Base-by-base conservation (phyloP, 2,888 invertebrate genomes). In the Diaprepes abbreviatus region DNA sequence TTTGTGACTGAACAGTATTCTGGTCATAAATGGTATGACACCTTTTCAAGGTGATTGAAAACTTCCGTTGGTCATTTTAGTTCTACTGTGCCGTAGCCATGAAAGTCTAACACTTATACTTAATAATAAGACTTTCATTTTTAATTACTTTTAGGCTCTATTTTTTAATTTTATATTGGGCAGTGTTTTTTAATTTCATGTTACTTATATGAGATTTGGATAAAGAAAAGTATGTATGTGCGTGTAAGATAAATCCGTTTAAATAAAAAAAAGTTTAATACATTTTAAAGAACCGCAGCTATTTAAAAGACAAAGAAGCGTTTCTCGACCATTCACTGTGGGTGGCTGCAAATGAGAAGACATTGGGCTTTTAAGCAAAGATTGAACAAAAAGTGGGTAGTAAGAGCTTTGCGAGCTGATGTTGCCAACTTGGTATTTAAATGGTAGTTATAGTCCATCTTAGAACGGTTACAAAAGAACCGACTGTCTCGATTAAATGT, bases 271-370 rank as follows among this genome's bases (percentile, higher is more conserved):
- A 54, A 54, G 38, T 38, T 16, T 16, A 38, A 16, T 38, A 14
- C 14, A 38, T 38, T 38, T 38, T 16, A 38, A 38, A 38, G 16
- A 38, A 38, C 38, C 38, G 38, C 38, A 33, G 54, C 54, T 54
- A 45, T 60, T 60, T 60, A 54, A 60, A 60, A 67, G 62, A 67
- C 67, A 67, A 67, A 67, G 67, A 63, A 63, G 57, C 68, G 57
- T 68, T 58, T 57, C 63, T 31, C 60, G 52, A 52, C 36, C 58
- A 24, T 58, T 67, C 66, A 60, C 60, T 43, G 66, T 67, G 66
- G 67, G 67, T 68, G 67, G 67, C 67, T 62, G 67, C 55, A 62
- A 68, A 68, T 68, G 67, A 67, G 67, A 67, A 58, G 67, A 62
- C 55, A 62, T 45, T 62, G 69, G 43, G 57, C 45, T 50, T 58